Evolutionary conservation across 64 coral and sea anemone species (phyloP).

Genomic region (Stylophora pistillata): DNA sequence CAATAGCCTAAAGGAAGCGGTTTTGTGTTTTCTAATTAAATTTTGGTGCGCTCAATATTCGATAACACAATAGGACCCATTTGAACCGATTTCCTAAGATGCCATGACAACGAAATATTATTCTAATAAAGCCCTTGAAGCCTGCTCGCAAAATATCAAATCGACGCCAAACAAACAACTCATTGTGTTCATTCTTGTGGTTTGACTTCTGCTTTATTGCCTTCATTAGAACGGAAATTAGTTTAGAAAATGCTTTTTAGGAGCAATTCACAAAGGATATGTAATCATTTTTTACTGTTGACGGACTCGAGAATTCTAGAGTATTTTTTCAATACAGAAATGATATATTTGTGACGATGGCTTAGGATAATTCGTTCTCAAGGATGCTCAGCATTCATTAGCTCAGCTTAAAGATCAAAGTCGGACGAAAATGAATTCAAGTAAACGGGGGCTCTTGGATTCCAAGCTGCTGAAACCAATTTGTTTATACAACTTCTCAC

Average conservation of each 20-base stretch:
- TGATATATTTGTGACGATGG: background rate
- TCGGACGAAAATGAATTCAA: background rate
- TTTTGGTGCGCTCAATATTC: background rate
- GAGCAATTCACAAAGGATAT: background rate
- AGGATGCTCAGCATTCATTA: background rate
- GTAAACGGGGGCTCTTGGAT: background rate
- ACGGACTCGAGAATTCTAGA: background rate
- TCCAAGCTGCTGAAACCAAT: background rate
- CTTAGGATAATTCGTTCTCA: background rate
- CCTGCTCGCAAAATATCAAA: slow-evolving; percentile 25
- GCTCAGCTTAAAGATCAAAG: background rate
- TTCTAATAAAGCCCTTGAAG: slow-evolving; percentile 37
- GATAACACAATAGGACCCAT: background rate
- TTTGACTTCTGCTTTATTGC: slow-evolving; percentile 13
- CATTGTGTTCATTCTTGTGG: slow-evolving; percentile 6
- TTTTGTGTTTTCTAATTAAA: slow-evolving; percentile 24
- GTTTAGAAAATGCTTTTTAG: slow-evolving; percentile 2
- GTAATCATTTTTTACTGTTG: background rate
- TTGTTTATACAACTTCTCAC: background rate
- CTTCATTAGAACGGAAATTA: background rate
- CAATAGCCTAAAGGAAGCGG: background rate
- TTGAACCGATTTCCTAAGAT: background rate
- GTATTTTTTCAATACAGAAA: background rate
- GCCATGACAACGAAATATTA: slow-evolving; percentile 34
- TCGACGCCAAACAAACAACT: slow-evolving; percentile 19